Evolutionary conservation across 1,140 invertebrate genomes (phyloP).

Genomic region (Drosophila elegans): DNA sequence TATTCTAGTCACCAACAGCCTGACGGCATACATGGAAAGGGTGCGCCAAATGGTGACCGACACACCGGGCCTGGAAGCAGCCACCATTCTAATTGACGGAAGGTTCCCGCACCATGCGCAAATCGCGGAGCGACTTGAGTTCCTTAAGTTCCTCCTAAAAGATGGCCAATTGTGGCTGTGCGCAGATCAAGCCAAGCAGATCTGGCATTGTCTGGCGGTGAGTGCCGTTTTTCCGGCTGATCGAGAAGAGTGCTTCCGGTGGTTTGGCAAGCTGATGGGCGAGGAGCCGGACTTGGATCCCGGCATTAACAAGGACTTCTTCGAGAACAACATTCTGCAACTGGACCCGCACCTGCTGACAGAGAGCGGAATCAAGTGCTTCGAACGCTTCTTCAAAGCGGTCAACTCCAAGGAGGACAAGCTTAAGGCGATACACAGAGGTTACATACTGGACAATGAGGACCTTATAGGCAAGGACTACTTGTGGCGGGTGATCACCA

Average conservation of each 20-base stretch:
- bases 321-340: constrained; percentile 97
- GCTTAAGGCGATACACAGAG: constrained; percentile 93
- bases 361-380: constrained; percentile 97
- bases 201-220: constrained; percentile 98
- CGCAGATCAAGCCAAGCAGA: constrained; percentile 97
- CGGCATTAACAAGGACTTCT: constrained; percentile 98
- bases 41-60: constrained; percentile 90
- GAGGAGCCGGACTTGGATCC: constrained; percentile 98
- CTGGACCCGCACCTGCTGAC: constrained; percentile 96
- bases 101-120: constrained; percentile 96
- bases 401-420: constrained; percentile 98
- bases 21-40: constrained; percentile 96
- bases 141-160: constrained; percentile 95
- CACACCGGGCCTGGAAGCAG: constrained; percentile 92
- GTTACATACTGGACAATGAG: constrained; percentile 92
- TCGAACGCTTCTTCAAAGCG: constrained; percentile 96
- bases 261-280: constrained; percentile 99
- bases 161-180: constrained; percentile 98
- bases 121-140: constrained; percentile 97
- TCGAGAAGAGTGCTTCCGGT: constrained; percentile 98
- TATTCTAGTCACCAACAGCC: constrained; percentile 96
- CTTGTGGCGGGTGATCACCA: constrained; percentile 96
- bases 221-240: constrained; percentile 96
- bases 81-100: constrained; percentile 93
- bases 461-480: constrained; percentile 98